Evolutionary conservation across 2,113 vertebrate species (phyloP).

Genomic region (Semicossyphus pulcher): DNA sequence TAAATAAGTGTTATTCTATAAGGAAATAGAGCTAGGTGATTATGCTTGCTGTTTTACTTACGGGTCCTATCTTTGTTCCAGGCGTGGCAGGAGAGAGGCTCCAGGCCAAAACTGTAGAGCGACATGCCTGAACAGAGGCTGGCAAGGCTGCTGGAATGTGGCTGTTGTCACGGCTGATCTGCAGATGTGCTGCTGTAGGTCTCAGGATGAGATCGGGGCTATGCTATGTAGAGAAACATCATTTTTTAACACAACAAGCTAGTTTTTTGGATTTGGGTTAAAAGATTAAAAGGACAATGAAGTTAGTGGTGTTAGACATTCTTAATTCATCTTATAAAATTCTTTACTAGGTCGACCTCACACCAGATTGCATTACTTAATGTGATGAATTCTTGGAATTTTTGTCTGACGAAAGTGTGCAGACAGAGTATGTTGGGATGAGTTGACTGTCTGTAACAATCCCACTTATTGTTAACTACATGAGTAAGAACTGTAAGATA

Average conservation of each 20-base stretch:
- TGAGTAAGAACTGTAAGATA: slow-evolving; percentile 6
- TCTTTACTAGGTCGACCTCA: not conserved
- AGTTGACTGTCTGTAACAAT: no score
- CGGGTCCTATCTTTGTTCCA: slow-evolving; percentile 87
- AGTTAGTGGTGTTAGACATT: not conserved
- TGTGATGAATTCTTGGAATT: not conserved
- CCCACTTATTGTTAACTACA: not conserved
- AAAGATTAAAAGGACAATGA: not conserved
- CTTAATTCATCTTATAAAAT: not conserved
- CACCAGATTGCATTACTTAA: not conserved
- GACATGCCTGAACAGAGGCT: slow-evolving; percentile 82
- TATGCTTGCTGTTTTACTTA: slow-evolving; percentile 67
- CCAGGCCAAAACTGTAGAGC: slow-evolving; percentile 83
- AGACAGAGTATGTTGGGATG: no score
- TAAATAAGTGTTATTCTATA: not conserved
- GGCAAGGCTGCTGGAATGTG: slow-evolving; percentile 74
- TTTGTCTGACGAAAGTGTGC: not conserved
- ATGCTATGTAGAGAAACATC: not conserved
- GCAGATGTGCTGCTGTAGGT: slow-evolving; percentile 40
- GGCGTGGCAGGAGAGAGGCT: slow-evolving; percentile 86
- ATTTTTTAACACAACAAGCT: not conserved
- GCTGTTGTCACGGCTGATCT: slow-evolving; percentile 5
- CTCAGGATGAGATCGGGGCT: slow-evolving; percentile 1
- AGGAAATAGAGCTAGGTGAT: slow-evolving; percentile 19
- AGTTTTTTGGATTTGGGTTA: not conserved